Conservation (phyloP, 2,113 vertebrate genomes). For the Fulmarus glacialis region DNA sequence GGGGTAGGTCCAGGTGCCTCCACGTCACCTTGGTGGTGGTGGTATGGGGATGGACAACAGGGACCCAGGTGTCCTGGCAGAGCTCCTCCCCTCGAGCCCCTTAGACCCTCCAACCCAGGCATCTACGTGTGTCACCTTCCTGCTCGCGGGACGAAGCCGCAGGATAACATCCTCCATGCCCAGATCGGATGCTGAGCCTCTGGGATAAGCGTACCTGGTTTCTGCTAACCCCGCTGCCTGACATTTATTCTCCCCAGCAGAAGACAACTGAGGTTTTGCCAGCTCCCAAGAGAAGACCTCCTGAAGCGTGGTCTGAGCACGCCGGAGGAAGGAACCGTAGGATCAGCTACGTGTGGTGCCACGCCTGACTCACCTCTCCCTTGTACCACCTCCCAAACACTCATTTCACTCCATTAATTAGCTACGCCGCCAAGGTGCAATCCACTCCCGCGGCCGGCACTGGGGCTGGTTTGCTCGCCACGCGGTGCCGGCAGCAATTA, state of each 20-base stretch:
- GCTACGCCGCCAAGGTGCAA: rapidly evolving
- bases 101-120: neutral
- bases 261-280: neutral
- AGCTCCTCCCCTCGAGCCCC: neutral
- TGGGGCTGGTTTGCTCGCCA: neutral
- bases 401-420: neutral
- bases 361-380: neutral
- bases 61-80: neutral
- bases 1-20: neutral
- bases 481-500: neutral
- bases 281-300: neutral
- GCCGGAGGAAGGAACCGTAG: neutral
- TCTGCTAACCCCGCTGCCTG: neutral
- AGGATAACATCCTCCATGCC: neutral
- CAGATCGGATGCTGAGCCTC: neutral
- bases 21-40: neutral
- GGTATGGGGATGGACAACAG: neutral
- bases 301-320: neutral
- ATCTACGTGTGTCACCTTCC: neutral
- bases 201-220: neutral
- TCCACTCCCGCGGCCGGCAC: rapidly evolving
- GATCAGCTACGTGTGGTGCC: neutral
- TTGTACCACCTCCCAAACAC: neutral
- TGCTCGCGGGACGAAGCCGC: rapidly evolving
- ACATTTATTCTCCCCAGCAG: neutral